Evolutionary conservation across 2,113 vertebrate species (phyloP).

Genomic region (Suricata suricatta): DNA sequence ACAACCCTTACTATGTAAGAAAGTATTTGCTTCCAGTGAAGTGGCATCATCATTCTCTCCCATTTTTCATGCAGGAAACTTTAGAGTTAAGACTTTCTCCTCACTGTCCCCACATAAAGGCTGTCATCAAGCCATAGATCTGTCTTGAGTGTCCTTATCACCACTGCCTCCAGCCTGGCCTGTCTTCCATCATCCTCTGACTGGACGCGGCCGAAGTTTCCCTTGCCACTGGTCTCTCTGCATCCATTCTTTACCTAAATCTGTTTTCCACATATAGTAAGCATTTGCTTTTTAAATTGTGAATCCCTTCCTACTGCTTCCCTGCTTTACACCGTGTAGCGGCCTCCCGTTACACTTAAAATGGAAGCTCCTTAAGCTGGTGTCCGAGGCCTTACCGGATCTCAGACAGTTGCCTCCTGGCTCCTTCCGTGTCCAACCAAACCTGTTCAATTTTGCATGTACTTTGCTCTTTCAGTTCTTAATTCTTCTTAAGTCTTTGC

Average conservation of each 20-base stretch:
- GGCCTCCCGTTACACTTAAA: neutral
- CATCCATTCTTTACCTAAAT: neutral
- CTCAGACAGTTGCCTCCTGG: neutral
- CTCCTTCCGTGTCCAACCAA: neutral
- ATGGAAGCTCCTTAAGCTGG: neutral
- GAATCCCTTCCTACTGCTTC: neutral
- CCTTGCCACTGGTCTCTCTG: neutral
- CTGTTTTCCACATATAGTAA: neutral
- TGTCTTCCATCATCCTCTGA: neutral
- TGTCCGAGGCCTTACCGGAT: neutral
- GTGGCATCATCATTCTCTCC: neutral
- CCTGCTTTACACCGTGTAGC: neutral
- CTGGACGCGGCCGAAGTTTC: neutral
- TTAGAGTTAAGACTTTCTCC: neutral
- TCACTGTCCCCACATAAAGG: neutral
- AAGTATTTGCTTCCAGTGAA: neutral
- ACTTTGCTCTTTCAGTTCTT: neutral
- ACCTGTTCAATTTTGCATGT: neutral
- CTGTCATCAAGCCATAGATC: neutral
- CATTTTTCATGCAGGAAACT: neutral
- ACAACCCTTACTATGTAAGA: neutral
- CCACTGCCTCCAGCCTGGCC: neutral
- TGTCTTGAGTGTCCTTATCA: neutral
- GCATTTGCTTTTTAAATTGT: neutral
- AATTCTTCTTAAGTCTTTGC: neutral